Percentiles rank a stretch among this genome's conserved stretches.
These are phyloP conservation scores for Peromyscus attwateri DNA, from an alignment of 2,797 vertebrate species.

Conservation along the genomic window DNA sequence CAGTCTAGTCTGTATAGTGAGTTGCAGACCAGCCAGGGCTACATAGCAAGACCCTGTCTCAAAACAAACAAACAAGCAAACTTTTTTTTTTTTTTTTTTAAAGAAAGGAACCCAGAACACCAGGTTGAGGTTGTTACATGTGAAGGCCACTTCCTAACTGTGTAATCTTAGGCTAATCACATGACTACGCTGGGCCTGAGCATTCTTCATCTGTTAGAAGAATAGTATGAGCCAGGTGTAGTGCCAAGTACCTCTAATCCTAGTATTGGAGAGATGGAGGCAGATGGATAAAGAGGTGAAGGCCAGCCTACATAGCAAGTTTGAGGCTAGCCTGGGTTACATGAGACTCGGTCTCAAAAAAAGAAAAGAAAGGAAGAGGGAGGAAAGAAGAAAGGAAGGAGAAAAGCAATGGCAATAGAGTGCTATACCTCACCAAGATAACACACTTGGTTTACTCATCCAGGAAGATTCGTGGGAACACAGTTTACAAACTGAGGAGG, in stretches of 20 bases:
- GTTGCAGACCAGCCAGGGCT: background rate
- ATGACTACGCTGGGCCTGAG: background rate
- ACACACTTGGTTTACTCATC: background rate
- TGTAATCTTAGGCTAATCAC: background rate
- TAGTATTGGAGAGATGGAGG: background rate
- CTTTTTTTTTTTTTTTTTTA: background rate
- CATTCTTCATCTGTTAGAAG: background rate
- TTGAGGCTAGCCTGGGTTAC: background rate
- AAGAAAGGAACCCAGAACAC: background rate
- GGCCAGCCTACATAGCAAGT: background rate
- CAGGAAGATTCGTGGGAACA: background rate
- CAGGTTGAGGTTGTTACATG: background rate
- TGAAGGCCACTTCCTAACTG: background rate
- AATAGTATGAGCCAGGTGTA: background rate
- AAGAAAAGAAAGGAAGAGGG: background rate
- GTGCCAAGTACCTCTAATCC: background rate
- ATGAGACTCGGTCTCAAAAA: background rate
- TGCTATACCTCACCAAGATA: background rate
- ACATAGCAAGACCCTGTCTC: background rate
- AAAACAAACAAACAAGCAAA: background rate
- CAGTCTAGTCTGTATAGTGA: background rate
- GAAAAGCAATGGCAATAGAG: background rate
- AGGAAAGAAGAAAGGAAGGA: accelerated
- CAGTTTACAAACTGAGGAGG: background rate
- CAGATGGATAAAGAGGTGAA: background rate